Evolutionary conservation across 2,888 invertebrate genomes (phyloP), one percentile per base, ranked within the genome.

Genomic region (Ommatoiulus sabulosus): DNA sequence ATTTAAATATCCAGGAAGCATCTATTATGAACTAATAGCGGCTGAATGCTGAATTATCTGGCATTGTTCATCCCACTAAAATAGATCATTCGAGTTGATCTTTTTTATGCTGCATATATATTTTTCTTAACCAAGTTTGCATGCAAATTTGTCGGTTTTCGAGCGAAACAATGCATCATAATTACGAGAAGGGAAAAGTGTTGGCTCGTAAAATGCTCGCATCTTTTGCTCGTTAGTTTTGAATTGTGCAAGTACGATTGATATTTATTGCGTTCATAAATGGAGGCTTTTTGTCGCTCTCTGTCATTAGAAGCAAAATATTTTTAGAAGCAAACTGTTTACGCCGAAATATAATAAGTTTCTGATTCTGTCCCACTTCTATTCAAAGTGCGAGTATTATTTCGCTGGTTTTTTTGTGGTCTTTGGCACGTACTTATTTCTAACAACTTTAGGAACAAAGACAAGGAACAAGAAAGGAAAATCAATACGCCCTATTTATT

Each of bases 341-440:
- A 80, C 80, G 80, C 80, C 80, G 80, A 80, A 80, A 80, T 43
- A 80, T 80, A 80, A 80, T 80, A 80, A 80, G 80, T 80, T 80
- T 80, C 80, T 80, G 80, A 80, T 80, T 80, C 35, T 35, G 35
- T 35, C 35, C 80, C 80, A 80, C 80, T 80, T 80, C 80, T 80
- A 80, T 80, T 80, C 80, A 80, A 80, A 80, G 80, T 80, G 35
- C 80, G 80, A 80, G 80, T 80, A 80, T 80, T 80, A 80, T 80
- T 80, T 24, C 80, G 80, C 80, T 43, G 35, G 3, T 52, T 35
- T 80, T 80, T 80, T 80, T 80, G 80, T 35, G 35, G 80, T 43
- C 80, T 80, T 80, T 80, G 80, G 80, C 80, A 80, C 80, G 80
- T 80, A 80, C 80, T 80, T 80, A 80, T 80, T 80, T 80, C 80